Evolutionary conservation across 1,140 invertebrate species (phyloP), one percentile per base, ranked within the genome.

Genomic region (Spodoptera frugiperda): DNA sequence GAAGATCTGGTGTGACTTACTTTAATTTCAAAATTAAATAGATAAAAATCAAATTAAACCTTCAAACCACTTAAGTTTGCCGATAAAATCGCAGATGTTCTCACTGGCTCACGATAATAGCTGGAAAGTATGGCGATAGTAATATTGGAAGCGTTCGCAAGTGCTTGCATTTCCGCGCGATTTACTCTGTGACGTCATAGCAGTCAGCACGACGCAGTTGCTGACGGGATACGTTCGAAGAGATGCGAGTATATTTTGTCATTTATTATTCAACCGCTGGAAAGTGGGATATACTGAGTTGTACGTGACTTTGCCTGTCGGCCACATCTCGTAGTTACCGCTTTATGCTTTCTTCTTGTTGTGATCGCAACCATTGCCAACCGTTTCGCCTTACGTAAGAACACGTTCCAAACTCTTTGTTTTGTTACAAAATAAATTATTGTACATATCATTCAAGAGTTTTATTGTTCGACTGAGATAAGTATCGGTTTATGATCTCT

Each of bases 211-310:
- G 49, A 61, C 19, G 54, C 75, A 76, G 51, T 78, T 49, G 75
- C 57, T 63, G 68, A 72, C 53, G 70, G 65, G 19, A 54, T 59
- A 67, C 51, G 61, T 53, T 49, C 48, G 70, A 57, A 67, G 51
- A 63, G 54, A 76, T 54, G 30, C 63, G 82, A 85, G 86, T 89
- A 82, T 89, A 84, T 87, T 89, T 87, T 86, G 85, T 90, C 87
- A 89, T 91, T 90, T 91, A 89, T 91, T 90, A 92, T 91, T 90
- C 89, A 87, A 82, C 82, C 81, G 85, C 83, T 91, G 88, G 89
- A 90, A 90, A 92, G 87, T 88, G 88, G 86, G 85, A 90, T 90
- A 87, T 87, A 85, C 85, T 82, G 88, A 90, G 68, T 77, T 74
- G 87, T 87, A 92, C 91, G 91, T 92, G 91, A 89, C 88, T 84